Evolutionary conservation across 2,113 vertebrate species (phyloP), one percentile per base, ranked within the genome.

Genomic region (Mustelus asterias): DNA sequence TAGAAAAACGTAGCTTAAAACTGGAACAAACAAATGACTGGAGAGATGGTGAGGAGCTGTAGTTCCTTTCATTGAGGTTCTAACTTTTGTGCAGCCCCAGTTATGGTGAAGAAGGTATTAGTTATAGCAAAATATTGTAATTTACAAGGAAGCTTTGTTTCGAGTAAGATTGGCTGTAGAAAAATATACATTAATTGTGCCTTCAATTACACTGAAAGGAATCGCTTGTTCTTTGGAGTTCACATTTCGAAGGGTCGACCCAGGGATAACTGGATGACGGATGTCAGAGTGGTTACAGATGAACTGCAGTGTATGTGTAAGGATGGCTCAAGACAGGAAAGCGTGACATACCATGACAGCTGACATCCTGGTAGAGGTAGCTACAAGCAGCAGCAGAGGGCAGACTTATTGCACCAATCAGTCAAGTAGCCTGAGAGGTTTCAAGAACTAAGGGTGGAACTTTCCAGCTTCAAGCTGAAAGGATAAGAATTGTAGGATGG

Each of bases 131-230:
- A 63, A 67, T 37, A 63, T 63, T 33, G 33, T 63, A 22, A 37
- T 93, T 65, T 93, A 83, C n/a, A 83, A 83, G 37, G 37, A 92
- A 92, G 33, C 70, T 37, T 65, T n/a, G 48, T 16, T 63, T 65
- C 24, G n/a, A n/a, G 33, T 92, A 20, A n/a, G 33, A 18, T 20
- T 63, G 33, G 33, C n/a, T 20, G 20, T 20, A 33, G n/a, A 16
- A 37, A 1, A 9, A 65, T 22, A 65, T 22, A 41, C 60, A 67
- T 67, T 13, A 65, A 37, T 7, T 65, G 29, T 3, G 18, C 2
- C 65, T 93, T 67, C 89, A 93, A 93, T 65, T 22, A 18, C n/a
- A 65, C n/a, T 93, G n/a, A 22, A 37, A 67, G 89, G 89, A 93
- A 24, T 67, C 18, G 37, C 16, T 65, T 92, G 33, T 92, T 92